Percentiles rank a stretch among this genome's conserved stretches.
Evolutionary conservation across 2,888 invertebrate species (phyloP).

Genomic region (Cerastis leucographa): DNA sequence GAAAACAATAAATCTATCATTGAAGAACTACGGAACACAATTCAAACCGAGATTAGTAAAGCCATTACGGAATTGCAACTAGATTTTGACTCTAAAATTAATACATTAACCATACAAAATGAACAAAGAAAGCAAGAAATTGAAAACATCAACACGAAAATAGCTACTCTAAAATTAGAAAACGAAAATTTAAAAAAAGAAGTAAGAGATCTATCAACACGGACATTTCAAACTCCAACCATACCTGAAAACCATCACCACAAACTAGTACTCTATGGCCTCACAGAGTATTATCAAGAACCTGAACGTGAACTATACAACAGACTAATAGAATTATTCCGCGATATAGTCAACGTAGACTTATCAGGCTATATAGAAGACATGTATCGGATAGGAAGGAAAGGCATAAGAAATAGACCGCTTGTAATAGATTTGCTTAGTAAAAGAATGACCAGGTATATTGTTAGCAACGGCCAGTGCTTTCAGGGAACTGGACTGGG

Average conservation of each 20-base stretch:
- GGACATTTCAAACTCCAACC: too few relatives aligned
- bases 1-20: too few relatives aligned
- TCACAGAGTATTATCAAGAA: too few relatives aligned
- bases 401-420: conserved; percentile 14
- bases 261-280: too few relatives aligned
- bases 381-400: conserved; percentile 7
- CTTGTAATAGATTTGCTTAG: not conserved
- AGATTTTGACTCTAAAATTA: conserved; percentile 3
- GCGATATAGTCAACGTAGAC: conserved; percentile 10
- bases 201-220: too few relatives aligned
- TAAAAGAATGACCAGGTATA: conserved; percentile 2
- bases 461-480: not conserved
- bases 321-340: conserved; percentile 2
- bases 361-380: conserved; percentile 16
- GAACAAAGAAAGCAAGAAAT: conserved; percentile 9
- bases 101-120: not conserved
- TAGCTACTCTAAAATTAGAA: not conserved
- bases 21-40: too few relatives aligned
- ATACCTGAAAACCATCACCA: too few relatives aligned
- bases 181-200: too few relatives aligned
- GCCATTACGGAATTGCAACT: too few relatives aligned
- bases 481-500: conserved; percentile 4
- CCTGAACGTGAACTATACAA: too few relatives aligned
- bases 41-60: too few relatives aligned
- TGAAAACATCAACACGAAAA: not conserved